Evolutionary conservation across 2,888 invertebrate species (phyloP).

Genomic region (Acleris holmiana): DNA sequence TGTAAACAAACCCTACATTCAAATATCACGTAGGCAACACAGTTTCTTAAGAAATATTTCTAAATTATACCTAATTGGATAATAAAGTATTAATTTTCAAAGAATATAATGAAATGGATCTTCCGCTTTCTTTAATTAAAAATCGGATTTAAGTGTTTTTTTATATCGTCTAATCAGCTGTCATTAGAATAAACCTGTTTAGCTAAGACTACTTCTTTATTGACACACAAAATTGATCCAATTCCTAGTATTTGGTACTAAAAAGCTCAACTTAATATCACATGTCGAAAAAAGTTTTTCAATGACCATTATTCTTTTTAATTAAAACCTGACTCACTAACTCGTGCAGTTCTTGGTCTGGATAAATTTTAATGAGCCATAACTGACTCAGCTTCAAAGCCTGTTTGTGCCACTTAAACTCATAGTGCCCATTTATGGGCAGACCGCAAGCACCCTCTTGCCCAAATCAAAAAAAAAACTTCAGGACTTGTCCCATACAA

Average conservation of each 20-base stretch:
- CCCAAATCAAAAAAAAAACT: conserved; percentile 22
- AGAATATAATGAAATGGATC: background rate
- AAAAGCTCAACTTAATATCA: too few relatives aligned
- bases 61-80: background rate
- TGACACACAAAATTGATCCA: too few relatives aligned
- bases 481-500: conserved; percentile 25
- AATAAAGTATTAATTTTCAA: background rate
- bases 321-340: background rate
- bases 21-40: background rate
- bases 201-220: background rate
- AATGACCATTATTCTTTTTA: background rate
- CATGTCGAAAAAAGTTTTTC: too few relatives aligned
- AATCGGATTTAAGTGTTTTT: background rate
- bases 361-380: conserved; percentile 16
- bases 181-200: background rate
- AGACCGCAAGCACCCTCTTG: conserved; percentile 7
- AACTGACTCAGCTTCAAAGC: conserved; percentile 12
- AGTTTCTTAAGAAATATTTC: background rate
- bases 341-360: background rate
- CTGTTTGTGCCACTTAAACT: conserved; percentile 14
- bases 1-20: conserved; percentile 11
- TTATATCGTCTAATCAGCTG: background rate
- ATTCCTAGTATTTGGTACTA: too few relatives aligned
- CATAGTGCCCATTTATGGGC: conserved; percentile 21
- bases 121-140: background rate